phyloP scores from a whole-genome alignment of 2,888 invertebrate genomes.

The Heliconius ismenius region DNA sequence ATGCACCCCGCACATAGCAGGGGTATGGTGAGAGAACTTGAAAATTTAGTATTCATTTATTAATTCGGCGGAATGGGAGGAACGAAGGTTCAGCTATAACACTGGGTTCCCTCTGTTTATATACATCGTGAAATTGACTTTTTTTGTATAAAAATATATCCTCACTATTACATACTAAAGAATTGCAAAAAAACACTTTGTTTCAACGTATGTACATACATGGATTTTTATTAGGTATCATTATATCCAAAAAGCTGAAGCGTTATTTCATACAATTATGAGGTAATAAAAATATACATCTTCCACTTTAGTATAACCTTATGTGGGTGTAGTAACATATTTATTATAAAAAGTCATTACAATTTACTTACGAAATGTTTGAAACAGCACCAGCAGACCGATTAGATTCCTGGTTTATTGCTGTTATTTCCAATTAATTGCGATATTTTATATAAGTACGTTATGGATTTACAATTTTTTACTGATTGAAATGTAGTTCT shows the following conservation, averaged over 20 bases:
- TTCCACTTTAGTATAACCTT: constrained; percentile 18
- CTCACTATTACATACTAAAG: not conserved
- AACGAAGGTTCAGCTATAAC: too few species aligned
- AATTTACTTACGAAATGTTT: constrained; percentile 30
- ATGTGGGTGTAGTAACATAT: constrained; percentile 19
- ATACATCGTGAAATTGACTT: too few species aligned
- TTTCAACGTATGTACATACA: not conserved
- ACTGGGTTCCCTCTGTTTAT: too few species aligned
- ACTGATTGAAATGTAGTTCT: too few species aligned
- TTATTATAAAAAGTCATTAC: constrained; percentile 24
- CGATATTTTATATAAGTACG: constrained; percentile 6
- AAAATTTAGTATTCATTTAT: not conserved
- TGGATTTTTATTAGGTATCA: constrained; percentile 12
- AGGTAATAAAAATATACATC: constrained; percentile 22
- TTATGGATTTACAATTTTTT: too few species aligned
- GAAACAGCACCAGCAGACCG: constrained; percentile 3
- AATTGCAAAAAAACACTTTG: not conserved
- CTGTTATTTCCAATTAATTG: constrained; percentile 16
- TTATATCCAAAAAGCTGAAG: not conserved
- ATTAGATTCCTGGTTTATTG: constrained; percentile 35
- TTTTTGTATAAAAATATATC: too few species aligned
- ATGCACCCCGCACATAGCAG: not conserved
- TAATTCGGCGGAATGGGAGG: too few species aligned
- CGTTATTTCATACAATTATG: constrained; percentile 11
- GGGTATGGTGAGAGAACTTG: not conserved